Evolutionary conservation across 2,797 vertebrate species (phyloP).

Genomic region (Rhinatrema bivittatum): DNA sequence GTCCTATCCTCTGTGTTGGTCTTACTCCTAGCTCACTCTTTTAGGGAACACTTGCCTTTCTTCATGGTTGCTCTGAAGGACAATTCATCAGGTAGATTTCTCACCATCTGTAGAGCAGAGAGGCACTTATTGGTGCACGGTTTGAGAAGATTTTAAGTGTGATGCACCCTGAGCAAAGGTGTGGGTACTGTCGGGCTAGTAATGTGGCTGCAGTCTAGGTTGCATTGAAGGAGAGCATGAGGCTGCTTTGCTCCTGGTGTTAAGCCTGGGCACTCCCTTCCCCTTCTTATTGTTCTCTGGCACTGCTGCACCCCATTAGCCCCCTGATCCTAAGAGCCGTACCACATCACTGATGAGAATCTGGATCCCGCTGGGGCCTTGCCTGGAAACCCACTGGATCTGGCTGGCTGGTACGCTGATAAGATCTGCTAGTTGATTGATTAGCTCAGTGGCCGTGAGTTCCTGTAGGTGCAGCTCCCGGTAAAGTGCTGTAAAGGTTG

Average conservation of each 20-base stretch:
- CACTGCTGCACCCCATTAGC: not conserved
- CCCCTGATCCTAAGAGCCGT: not conserved
- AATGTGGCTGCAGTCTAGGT: accelerated
- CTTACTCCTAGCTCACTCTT: not conserved
- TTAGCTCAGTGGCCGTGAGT: slow-evolving; percentile 23
- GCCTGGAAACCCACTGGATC: slow-evolving; percentile 21
- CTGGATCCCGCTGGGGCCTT: slow-evolving; percentile 24
- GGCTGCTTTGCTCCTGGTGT: not conserved
- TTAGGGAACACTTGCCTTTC: slow-evolving; percentile 17
- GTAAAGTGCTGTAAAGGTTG: slow-evolving; percentile 13
- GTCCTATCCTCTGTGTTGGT: not conserved
- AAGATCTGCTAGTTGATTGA: slow-evolving; percentile 30
- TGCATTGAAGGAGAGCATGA: no score
- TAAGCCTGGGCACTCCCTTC: not conserved
- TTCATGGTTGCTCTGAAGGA: slow-evolving; percentile 29
- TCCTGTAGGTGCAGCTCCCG: slow-evolving; percentile 37
- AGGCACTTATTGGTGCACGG: not conserved
- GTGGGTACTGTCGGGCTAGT: no score
- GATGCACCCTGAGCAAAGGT: no score
- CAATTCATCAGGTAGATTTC: slow-evolving; percentile 34
- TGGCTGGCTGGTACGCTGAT: slow-evolving; percentile 28
- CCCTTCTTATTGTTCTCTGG: no score
- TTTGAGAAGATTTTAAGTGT: not conserved
- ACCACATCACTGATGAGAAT: slow-evolving; percentile 36
- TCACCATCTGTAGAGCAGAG: slow-evolving; percentile 17